Base-by-base conservation (phyloP, 1,140 invertebrate genomes). In the Lethrus apterus region DNA sequence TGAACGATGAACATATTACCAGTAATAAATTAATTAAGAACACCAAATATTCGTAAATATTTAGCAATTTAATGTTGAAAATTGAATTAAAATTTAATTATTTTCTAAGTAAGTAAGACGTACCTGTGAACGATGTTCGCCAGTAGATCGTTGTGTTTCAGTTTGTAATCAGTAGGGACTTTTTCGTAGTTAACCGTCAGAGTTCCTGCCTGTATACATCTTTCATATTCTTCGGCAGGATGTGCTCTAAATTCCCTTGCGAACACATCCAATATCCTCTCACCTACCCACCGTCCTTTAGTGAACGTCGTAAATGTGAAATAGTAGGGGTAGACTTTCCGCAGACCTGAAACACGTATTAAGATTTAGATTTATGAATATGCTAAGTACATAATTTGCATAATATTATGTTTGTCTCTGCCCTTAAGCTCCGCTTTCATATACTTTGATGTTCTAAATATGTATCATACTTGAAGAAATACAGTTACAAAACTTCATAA, bases 311-410 rank as follows among this genome's bases (percentile, higher is more conserved):
- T 91, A 70, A 97, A 99, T 9, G 89, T 93, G 70, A 93, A 98
- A 69, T 93, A 93, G 72, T 99, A 99, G 0, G 96, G 96, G 67
- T 96, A 94, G 0, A 99, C 94, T 77, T 99, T 98, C 45, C 96
- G 78, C 42, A 99, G 76, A 54, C 93, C 93, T 96, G 73, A 23
- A 70, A 68, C 66, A 50, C n/a, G n/a, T n/a, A n/a, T n/a, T n/a
- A n/a, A n/a, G n/a, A n/a, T n/a, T n/a, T n/a, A n/a, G n/a, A n/a
- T n/a, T n/a, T n/a, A n/a, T n/a, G n/a, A n/a, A n/a, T n/a, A n/a
- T n/a, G n/a, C n/a, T n/a, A n/a, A n/a, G n/a, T n/a, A n/a, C n/a
- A n/a, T n/a, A n/a, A n/a, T n/a, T n/a, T n/a, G n/a, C n/a, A n/a
- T n/a, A n/a, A n/a, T n/a, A n/a, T n/a, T n/a, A n/a, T n/a, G n/a